Conservation (phyloP, 2,797 vertebrate species). For the Anolis apletophallus region DNA sequence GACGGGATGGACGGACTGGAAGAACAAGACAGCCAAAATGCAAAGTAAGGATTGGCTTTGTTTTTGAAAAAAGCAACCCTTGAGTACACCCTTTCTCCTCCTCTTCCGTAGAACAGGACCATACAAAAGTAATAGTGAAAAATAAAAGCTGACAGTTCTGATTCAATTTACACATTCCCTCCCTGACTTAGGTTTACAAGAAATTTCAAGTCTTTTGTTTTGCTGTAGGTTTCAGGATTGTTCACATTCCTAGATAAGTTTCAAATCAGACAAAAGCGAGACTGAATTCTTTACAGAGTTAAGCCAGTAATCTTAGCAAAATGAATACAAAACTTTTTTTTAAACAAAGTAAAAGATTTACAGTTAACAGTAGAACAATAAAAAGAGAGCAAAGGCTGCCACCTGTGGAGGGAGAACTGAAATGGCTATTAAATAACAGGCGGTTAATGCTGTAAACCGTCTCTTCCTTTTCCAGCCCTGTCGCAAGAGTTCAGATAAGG, state of each 20-base stretch:
- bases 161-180: constrained; percentile 64
- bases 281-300: constrained; percentile 80
- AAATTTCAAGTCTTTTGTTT: constrained; percentile 67
- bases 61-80: constrained; percentile 27
- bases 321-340: constrained; percentile 82
- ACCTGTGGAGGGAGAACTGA: constrained; percentile 73
- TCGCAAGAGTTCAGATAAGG: constrained; percentile 72
- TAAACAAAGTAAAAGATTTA: constrained; percentile 81
- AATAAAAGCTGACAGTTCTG: constrained; percentile 63
- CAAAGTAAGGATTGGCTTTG: constrained; percentile 34
- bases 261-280: constrained; percentile 75
- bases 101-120: constrained; percentile 47
- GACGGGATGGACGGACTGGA: too few species aligned
- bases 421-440: constrained; percentile 74
- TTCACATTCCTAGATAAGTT: constrained; percentile 70
- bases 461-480: constrained; percentile 74
- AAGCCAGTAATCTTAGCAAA: constrained; percentile 82
- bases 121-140: constrained; percentile 62
- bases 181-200: constrained; percentile 65
- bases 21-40: constrained; percentile 54
- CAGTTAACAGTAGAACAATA: constrained; percentile 79
- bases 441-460: constrained; percentile 76
- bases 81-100: constrained; percentile 40
- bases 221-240: constrained; percentile 60
- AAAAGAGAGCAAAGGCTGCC: constrained; percentile 75